Conservation (phyloP, 2,113 vertebrate genomes). For the Eulemur rufifrons region DNA sequence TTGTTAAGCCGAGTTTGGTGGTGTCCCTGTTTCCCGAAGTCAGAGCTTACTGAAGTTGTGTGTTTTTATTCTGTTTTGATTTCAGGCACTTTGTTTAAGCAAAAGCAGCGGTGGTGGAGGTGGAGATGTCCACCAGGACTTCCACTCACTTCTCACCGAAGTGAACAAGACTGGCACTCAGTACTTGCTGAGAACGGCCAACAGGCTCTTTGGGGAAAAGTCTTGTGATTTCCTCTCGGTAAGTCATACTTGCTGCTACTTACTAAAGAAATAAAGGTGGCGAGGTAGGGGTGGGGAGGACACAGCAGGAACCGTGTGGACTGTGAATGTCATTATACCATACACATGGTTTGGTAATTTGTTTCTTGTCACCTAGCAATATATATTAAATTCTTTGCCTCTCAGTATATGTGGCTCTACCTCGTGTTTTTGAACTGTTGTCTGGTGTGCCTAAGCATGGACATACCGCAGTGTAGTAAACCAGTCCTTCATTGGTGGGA, state of each 20-base stretch:
- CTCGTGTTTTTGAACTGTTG: background rate
- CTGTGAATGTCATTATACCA: background rate
- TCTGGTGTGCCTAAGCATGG: background rate
- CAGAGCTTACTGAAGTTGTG: fast-evolving
- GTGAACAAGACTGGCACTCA: slow-evolving; percentile 87
- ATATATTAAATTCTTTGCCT: background rate
- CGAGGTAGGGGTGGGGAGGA: fast-evolving
- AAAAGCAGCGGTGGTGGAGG: slow-evolving; percentile 52
- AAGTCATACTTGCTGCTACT: slow-evolving; percentile 64
- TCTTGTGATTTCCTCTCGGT: slow-evolving; percentile 88
- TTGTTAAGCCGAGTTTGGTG: background rate
- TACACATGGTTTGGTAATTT: background rate
- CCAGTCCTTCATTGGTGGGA: too few relatives aligned
- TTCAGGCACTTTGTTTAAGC: slow-evolving; percentile 89
- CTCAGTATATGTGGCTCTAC: background rate
- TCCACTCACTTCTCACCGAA: slow-evolving; percentile 84
- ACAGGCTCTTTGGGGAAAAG: slow-evolving; percentile 92
- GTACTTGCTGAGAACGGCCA: slow-evolving; percentile 91
- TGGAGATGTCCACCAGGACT: slow-evolving; percentile 84
- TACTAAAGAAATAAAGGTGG: background rate
- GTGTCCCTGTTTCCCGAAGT: background rate
- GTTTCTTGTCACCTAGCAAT: background rate
- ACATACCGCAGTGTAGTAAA: fast-evolving
- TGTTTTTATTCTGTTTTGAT: background rate
- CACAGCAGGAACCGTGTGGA: fast-evolving